Evolutionary conservation across 2,113 vertebrate genomes (phyloP), one percentile per base, ranked within the genome.

Genomic region (Ranitomeya imitator): DNA sequence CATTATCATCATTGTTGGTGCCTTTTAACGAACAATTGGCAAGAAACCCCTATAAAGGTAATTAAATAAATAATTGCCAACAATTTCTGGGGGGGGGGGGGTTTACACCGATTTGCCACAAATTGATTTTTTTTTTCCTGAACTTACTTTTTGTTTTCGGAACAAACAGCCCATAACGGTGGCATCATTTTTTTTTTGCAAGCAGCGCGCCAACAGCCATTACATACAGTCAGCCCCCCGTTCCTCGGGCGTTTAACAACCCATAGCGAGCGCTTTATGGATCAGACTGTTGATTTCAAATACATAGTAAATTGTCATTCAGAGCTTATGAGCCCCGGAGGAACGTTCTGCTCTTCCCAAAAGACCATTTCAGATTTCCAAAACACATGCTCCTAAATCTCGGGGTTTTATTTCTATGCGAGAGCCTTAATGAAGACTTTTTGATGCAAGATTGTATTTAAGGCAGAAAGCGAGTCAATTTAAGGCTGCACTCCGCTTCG

Each of bases 401-500:
- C 90, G 80, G 91, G 93, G 91, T 93, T 92, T 94, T 93, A 93
- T 93, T 92, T 90, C 94, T 94, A 94, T 93, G 93, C 91, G 93
- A 86, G 91, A 91, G 71, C 90, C 93, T 93, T 94, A 90, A 91
- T 91, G 90, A 93, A 93, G 92, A 93, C 93, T 92, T 95, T 93
- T 88, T 92, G 91, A 94, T 93, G 93, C 95, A 95, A 94, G 94
- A 93, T 96, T 93, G 94, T 95, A 96, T 95, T 96, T 96, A 96
- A 96, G 91, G 0, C 85, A 94, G 93, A 94, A 45, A 94, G 93
- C 74, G 93, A 94, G 93, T 93, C 93, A 90, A 96, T 96, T 95
- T 95, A 92, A 90, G 93, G 89, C 94, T 94, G 93, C 95, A 96
- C 90, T 92, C 91, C 92, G 94, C 94, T 94, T 91, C 93, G 91